These are phyloP conservation scores for Neoascia interrupta DNA, from an alignment of 2,888 invertebrate species.

Conservation along the genomic window DNA sequence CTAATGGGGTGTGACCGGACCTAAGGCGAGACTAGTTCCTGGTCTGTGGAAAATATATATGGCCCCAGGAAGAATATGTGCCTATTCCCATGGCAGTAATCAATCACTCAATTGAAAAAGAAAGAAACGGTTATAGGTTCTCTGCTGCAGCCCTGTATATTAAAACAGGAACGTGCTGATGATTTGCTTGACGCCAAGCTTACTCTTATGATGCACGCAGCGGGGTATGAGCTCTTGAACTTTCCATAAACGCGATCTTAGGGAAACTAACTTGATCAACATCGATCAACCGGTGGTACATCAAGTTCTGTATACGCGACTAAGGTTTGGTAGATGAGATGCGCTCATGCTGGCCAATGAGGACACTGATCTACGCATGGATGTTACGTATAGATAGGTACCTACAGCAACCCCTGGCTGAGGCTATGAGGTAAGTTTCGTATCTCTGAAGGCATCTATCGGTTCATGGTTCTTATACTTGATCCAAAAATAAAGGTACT, in stretches of 20 bases:
- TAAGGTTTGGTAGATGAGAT: not conserved
- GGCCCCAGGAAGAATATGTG: too few species aligned
- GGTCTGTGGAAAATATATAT: not conserved
- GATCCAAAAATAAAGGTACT: too few species aligned
- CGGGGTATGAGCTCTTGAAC: conserved; percentile 66
- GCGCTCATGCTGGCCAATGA: conserved; percentile 6
- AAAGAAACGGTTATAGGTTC: too few species aligned
- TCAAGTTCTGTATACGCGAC: conserved; percentile 70
- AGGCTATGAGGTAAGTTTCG: conserved; percentile 12
- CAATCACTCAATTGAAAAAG: conserved; percentile 48
- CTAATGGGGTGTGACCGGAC: too few species aligned
- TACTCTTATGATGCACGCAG: conserved; percentile 8
- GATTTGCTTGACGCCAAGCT: conserved; percentile 37
- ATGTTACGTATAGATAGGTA: too few species aligned
- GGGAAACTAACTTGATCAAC: conserved; percentile 77
- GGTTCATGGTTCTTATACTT: conserved; percentile 27
- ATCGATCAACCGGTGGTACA: conserved; percentile 75
- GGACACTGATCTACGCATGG: conserved; percentile 24
- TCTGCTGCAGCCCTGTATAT: too few species aligned
- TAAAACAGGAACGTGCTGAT: conserved; percentile 35
- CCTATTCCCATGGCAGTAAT: conserved; percentile 36
- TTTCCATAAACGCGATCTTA: conserved; percentile 77
- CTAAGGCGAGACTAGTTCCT: too few species aligned
- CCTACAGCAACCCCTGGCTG: conserved; percentile 4
- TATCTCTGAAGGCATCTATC: conserved; percentile 54